A percentile compares a stretch with the other conserved stretches of the same genome.
Evolutionary conservation across 2,113 vertebrate species (phyloP).

Genomic region (Barnardius zonarius): DNA sequence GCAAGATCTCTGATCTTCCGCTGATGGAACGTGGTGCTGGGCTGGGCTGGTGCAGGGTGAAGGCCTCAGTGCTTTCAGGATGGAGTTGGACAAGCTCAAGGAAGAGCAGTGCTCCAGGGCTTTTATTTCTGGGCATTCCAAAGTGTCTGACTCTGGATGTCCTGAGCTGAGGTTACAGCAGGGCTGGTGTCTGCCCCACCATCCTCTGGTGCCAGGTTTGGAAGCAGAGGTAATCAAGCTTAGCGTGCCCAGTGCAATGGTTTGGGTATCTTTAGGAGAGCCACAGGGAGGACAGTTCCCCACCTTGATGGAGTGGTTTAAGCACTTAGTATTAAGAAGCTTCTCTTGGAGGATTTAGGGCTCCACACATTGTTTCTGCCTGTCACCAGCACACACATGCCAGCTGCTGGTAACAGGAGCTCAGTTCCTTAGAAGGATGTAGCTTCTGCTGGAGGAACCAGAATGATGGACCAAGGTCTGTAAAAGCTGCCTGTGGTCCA

Average conservation of each 20-base stretch:
- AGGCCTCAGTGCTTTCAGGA: background rate
- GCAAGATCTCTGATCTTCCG: background rate
- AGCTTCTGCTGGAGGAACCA: background rate
- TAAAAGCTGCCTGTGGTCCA: background rate
- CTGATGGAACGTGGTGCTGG: background rate
- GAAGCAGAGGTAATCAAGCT: background rate
- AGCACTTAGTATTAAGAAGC: background rate
- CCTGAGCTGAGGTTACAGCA: background rate
- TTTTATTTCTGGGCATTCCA: background rate
- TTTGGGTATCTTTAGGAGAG: background rate
- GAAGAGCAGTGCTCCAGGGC: background rate
- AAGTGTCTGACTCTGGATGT: background rate
- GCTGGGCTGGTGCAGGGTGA: background rate
- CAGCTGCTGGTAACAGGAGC: background rate
- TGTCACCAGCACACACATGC: background rate
- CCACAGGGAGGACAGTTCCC: background rate
- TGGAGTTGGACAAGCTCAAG: background rate
- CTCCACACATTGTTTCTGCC: background rate
- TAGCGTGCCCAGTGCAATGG: background rate
- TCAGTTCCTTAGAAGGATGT: background rate
- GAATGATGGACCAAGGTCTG: rapidly evolving
- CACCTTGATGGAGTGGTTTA: background rate
- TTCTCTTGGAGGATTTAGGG: background rate
- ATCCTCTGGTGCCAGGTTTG: background rate
- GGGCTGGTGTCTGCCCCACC: background rate